Conservation (phyloP, 2,113 vertebrate species). For the Centrocercus urophasianus region DNA sequence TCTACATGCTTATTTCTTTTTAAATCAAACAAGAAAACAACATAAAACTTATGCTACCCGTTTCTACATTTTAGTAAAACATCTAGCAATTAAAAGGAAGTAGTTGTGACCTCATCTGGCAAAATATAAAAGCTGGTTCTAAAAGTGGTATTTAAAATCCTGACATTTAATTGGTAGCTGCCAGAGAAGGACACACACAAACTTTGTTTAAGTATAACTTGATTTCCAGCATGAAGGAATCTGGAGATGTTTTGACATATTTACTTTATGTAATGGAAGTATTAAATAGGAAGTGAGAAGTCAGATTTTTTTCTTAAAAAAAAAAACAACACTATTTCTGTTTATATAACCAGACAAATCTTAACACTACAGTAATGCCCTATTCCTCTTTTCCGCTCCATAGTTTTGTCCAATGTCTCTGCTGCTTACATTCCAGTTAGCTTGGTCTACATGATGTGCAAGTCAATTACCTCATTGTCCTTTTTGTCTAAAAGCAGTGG, state of each 20-base stretch:
- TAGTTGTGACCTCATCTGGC: constrained; percentile 33
- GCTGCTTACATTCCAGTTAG: constrained; percentile 35
- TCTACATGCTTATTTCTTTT: not conserved
- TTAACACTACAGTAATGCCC: not conserved
- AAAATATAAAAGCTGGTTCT: not conserved
- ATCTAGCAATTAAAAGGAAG: constrained; percentile 4
- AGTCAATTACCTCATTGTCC: not conserved
- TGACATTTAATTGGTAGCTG: constrained; percentile 23
- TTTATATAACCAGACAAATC: constrained; percentile 22
- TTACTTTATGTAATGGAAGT: constrained; percentile 56
- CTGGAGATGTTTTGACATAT: constrained; percentile 49
- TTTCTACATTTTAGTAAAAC: not conserved
- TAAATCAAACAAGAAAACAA: not conserved
- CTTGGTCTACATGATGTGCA: not conserved
- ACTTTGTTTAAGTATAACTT: constrained; percentile 30
- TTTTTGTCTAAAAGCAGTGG: not conserved
- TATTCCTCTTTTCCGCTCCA: constrained; percentile 25
- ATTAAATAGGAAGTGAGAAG: constrained; percentile 33
- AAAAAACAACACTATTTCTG: not conserved
- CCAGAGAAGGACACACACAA: constrained; percentile 43
- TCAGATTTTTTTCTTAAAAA: not conserved
- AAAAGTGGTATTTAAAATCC: constrained; percentile 19
- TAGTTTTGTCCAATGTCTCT: constrained; percentile 11
- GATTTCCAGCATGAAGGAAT: constrained; percentile 46
- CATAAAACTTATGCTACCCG: not conserved